These are phyloP conservation scores for Sympetrum striolatum DNA, from an alignment of 2,888 invertebrate species.

Conservation along the genomic window DNA sequence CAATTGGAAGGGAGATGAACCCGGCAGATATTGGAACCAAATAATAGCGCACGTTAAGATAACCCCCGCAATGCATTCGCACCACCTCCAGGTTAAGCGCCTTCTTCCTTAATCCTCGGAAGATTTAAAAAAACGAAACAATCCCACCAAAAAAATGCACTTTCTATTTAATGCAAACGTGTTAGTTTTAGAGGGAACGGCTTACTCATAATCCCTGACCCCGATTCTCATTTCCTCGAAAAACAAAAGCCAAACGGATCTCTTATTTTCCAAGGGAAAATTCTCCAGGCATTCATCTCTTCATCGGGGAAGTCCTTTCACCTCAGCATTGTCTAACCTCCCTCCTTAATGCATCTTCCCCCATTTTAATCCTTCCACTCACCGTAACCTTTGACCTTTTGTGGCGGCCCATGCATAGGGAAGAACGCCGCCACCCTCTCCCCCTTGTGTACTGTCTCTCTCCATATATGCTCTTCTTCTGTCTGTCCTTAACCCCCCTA, in stretches of 20 bases:
- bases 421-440: background rate
- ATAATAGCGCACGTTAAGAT: no score
- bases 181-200: constrained; percentile 2
- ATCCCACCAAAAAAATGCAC: background rate
- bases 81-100: background rate
- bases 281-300: background rate
- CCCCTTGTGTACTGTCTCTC: background rate
- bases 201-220: constrained; percentile 20
- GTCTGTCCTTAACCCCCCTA: background rate
- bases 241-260: background rate
- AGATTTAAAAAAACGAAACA: background rate
- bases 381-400: background rate
- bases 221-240: background rate
- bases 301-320: background rate
- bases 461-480: background rate
- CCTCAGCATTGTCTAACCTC: background rate
- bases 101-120: background rate
- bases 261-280: constrained; percentile 30
- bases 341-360: background rate
- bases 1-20: no score
- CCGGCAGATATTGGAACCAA: no score
- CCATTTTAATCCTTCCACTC: background rate
- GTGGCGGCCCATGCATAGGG: background rate
- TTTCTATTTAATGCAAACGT: background rate
- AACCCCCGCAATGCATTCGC: background rate